phyloP scores from a whole-genome alignment of 2,113 vertebrate species.

The Mustela nigripes region DNA sequence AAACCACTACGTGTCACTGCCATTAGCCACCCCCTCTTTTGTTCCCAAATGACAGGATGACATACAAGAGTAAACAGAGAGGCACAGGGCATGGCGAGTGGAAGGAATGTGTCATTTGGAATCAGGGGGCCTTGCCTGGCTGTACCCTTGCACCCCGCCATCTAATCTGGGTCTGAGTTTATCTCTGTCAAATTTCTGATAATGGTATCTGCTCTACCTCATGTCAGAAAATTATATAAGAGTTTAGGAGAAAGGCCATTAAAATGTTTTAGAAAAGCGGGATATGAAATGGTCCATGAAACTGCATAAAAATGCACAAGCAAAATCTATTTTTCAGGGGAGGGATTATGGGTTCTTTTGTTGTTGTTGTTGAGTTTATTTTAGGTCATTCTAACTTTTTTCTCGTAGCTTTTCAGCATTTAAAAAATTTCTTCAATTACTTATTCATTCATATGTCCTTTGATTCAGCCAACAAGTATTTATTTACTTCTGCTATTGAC shows the following conservation, averaged over 20 bases:
- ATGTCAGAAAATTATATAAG: background rate
- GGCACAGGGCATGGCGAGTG: background rate
- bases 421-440: background rate
- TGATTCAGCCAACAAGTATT: background rate
- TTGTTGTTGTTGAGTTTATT: background rate
- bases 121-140: background rate
- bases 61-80: background rate
- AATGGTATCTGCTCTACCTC: background rate
- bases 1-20: background rate
- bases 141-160: background rate
- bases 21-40: background rate
- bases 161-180: background rate
- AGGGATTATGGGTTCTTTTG: background rate
- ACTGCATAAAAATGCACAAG: background rate
- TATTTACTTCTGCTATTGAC: background rate
- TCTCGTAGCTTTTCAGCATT: constrained; percentile 26
- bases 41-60: background rate
- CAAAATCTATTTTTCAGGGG: background rate
- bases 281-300: background rate
- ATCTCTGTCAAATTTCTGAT: background rate
- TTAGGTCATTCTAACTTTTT: background rate
- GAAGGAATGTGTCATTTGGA: background rate
- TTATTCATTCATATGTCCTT: background rate
- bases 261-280: background rate
- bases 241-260: background rate